These are phyloP conservation scores for Manis pentadactyla DNA, from an alignment of 2,797 vertebrate genomes.

Conservation along the genomic window DNA sequence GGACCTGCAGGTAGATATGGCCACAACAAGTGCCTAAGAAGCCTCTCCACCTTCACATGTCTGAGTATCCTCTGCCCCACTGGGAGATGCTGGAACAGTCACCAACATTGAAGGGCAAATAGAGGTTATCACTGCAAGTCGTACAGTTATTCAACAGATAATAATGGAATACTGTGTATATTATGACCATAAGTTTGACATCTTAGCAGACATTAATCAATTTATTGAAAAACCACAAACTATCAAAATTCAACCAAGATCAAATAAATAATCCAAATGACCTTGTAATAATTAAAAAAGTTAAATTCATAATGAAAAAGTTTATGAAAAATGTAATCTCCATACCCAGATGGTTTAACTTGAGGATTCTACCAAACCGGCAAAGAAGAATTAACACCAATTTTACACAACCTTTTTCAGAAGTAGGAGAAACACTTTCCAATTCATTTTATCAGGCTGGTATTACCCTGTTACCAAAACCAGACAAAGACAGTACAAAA, in stretches of 20 bases:
- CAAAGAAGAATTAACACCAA: constrained; percentile 2
- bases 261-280: neutral
- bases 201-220: neutral
- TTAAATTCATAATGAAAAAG: neutral
- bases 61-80: neutral
- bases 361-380: neutral
- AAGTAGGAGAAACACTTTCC: neutral
- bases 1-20: neutral
- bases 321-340: neutral
- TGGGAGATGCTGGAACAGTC: neutral
- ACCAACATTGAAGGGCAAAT: neutral
- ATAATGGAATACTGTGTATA: neutral
- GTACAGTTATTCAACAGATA: neutral
- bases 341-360: neutral
- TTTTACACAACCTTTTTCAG: neutral
- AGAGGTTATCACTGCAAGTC: neutral
- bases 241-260: neutral
- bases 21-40: neutral
- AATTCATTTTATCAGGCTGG: neutral
- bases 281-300: neutral
- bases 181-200: neutral
- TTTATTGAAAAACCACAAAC: neutral
- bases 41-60: neutral
- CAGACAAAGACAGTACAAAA: neutral
- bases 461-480: neutral